Percentiles rank a stretch among this genome's conserved stretches.
Evolutionary conservation across 64 coral and sea anemone genomes (phyloP).

Genomic region (Pocillopora damicornis): DNA sequence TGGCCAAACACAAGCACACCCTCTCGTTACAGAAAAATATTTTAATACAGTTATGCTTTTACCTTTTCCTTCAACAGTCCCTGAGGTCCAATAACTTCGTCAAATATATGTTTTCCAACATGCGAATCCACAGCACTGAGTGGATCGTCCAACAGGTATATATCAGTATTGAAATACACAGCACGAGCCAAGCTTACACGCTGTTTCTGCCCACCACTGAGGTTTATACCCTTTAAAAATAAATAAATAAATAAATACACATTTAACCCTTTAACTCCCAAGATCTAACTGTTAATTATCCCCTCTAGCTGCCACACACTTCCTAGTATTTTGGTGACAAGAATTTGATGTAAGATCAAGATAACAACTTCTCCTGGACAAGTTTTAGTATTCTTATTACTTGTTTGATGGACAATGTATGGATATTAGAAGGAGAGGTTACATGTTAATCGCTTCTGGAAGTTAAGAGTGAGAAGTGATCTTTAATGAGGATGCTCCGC

Average conservation of each 20-base stretch:
- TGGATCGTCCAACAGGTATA: slow-evolving; percentile 70
- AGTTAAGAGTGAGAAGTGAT: too few relatives aligned
- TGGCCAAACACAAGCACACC: too few relatives aligned
- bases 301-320: too few relatives aligned
- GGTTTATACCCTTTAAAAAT: slow-evolving; percentile 53
- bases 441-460: too few relatives aligned
- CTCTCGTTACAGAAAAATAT: not conserved
- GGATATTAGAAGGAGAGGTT: too few relatives aligned
- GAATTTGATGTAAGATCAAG: too few relatives aligned
- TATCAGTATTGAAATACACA: slow-evolving; percentile 67
- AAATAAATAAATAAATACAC: not conserved
- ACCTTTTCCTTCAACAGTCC: slow-evolving; percentile 72
- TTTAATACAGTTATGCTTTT: not conserved
- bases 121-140: slow-evolving; percentile 82
- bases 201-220: slow-evolving; percentile 81
- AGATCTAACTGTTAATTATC: not conserved
- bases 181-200: slow-evolving; percentile 66
- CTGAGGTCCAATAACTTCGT: slow-evolving; percentile 63
- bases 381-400: too few relatives aligned
- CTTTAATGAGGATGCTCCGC: too few relatives aligned
- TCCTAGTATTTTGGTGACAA: too few relatives aligned
- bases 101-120: slow-evolving; percentile 81
- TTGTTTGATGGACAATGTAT: too few relatives aligned
- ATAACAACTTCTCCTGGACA: too few relatives aligned
- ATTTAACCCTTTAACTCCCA: too few relatives aligned